These are phyloP conservation scores for Labeo calbasu DNA, from an alignment of 2,797 vertebrate genomes.

Conservation along the genomic window DNA sequence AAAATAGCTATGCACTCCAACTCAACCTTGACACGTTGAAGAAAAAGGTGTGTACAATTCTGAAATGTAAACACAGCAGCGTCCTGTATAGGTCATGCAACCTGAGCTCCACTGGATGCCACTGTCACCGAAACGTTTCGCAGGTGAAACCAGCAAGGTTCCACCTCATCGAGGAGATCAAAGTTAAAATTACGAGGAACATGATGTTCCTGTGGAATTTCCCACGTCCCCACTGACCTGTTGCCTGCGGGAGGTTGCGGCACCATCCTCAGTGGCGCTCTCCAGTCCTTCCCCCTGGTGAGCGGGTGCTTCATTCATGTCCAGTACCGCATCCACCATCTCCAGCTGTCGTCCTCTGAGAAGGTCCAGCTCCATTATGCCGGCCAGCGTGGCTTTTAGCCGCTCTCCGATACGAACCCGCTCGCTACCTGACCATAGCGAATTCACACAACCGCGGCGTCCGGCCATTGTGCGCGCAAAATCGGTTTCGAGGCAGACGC, in stretches of 20 bases:
- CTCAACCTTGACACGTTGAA: slow-evolving; percentile 49
- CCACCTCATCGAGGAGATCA: neutral
- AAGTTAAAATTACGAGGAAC: slow-evolving; percentile 20
- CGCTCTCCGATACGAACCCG: slow-evolving; percentile 83
- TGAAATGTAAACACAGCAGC: slow-evolving; percentile 53
- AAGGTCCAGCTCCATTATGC: slow-evolving; percentile 82
- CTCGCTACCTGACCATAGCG: slow-evolving; percentile 82
- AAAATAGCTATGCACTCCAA: slow-evolving; percentile 17
- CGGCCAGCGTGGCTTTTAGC: slow-evolving; percentile 82
- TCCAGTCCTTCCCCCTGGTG: slow-evolving; percentile 59
- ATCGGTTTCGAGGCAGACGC: slow-evolving; percentile 23
- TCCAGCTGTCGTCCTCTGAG: slow-evolving; percentile 79
- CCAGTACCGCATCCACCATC: slow-evolving; percentile 76
- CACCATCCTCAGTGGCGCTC: slow-evolving; percentile 65
- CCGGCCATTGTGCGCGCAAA: slow-evolving; percentile 73
- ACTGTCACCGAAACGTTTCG: slow-evolving; percentile 7
- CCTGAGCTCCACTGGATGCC: slow-evolving; percentile 27
- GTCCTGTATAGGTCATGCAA: slow-evolving; percentile 25
- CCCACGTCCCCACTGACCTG: slow-evolving; percentile 77
- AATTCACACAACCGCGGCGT: slow-evolving; percentile 78
- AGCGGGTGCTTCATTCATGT: slow-evolving; percentile 55
- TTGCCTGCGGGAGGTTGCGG: slow-evolving; percentile 79
- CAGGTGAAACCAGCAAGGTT: slow-evolving; percentile 30
- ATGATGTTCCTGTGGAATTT: neutral
- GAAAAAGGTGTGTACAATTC: slow-evolving; percentile 35